Conservation (phyloP, 2,113 vertebrate genomes). For the Crotalus helleri region DNA sequence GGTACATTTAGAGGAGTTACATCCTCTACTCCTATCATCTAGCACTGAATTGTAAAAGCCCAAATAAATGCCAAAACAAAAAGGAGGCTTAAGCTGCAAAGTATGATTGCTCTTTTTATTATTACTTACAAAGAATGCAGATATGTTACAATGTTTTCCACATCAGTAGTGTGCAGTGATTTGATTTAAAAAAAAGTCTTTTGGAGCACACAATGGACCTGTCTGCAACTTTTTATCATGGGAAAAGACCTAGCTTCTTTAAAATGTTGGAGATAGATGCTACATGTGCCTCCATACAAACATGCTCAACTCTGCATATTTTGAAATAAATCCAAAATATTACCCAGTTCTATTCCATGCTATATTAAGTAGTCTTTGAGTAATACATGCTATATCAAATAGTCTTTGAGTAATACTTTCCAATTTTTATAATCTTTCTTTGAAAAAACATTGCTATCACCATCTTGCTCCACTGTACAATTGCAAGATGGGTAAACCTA, state of each 20-base stretch:
- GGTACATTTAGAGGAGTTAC: slow-evolving; percentile 11
- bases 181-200: background rate
- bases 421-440: background rate
- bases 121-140: background rate
- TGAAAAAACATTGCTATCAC: background rate
- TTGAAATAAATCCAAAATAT: background rate
- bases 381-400: too few species aligned
- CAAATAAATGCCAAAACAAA: background rate
- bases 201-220: background rate
- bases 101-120: background rate
- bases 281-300: background rate
- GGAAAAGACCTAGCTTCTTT: background rate
- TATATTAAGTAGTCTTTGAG: background rate
- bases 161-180: background rate
- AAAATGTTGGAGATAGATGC: background rate
- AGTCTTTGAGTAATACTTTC: background rate
- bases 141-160: background rate
- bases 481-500: background rate
- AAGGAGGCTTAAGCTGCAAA: background rate
- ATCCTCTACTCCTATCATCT: slow-evolving; percentile 2
- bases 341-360: background rate
- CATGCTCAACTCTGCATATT: background rate
- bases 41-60: background rate
- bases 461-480: background rate
- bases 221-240: background rate